Base-by-base conservation (phyloP, 2,113 vertebrate species). In the Pseudolaguvia tuberculata region DNA sequence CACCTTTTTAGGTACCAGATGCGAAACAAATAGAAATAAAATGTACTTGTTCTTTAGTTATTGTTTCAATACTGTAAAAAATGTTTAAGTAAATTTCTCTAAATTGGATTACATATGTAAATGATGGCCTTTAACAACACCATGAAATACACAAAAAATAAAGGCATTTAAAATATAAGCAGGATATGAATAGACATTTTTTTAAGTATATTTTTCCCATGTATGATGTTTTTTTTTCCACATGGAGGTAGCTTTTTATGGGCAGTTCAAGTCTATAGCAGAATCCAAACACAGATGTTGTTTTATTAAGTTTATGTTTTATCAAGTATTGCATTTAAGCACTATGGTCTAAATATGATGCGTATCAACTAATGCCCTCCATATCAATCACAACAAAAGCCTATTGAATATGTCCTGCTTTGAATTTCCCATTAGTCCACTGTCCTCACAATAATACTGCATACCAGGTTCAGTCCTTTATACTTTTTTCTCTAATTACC, bases 91-190 rank as follows among this genome's bases (percentile, higher is more conserved):
- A 73, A 25, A 50, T 51, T 65, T 65, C 13, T 17, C 13, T 47
- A 25, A 47, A 65, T 10, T 18, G 2, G 15, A 51, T 62, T 62
- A 51, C 17, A 73, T 62, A 62, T 61, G 0, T 2, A 51, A 39
- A 42, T 42, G 31, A 58, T 20, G 18, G 18, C 29, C 29, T 70
- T 55, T 39, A 42, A 58, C 35, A 51, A 57, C n/a, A n/a, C n/a
- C n/a, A n/a, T n/a, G n/a, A n/a, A n/a, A n/a, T n/a, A 51, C 69
- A 79, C 76, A 82, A 81, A 76, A 67, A 25, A 56, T 67, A 18
- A 57, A 56, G 69, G 20, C 13, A 56, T 70, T 56, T 72, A 55
- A 53, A 69, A 63, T 12, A n/a, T n/a, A 59, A 35, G 17, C 53
- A 68, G 21, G 25, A 68, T 21, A 59, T 17, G 51, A 69, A 61